Conservation (phyloP, 2,113 vertebrate genomes). For the Ochotona curzoniae region DNA sequence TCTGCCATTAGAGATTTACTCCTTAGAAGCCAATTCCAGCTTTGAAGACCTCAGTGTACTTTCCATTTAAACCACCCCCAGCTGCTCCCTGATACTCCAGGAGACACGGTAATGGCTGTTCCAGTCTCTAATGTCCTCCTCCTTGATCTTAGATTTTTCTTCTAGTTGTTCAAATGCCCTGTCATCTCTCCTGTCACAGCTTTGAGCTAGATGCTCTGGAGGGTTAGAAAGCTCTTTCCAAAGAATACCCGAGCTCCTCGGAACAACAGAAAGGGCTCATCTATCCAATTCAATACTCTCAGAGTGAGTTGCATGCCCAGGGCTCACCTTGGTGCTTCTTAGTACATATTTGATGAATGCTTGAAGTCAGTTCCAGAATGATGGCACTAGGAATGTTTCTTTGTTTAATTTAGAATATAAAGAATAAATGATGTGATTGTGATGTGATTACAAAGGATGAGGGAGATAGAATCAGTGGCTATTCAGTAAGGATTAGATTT, state of each 20-base stretch:
- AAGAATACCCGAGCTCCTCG: not conserved
- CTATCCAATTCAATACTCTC: not conserved
- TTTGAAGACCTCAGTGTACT: not conserved
- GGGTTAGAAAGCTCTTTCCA: not conserved
- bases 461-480: not conserved
- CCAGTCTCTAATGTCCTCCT: not conserved
- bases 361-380: not conserved
- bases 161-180: not conserved
- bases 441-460: not conserved
- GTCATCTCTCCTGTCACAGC: not conserved
- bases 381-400: not conserved
- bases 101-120: not conserved
- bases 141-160: not conserved
- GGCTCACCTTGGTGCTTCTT: not conserved
- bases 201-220: not conserved
- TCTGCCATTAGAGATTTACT: not conserved
- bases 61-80: not conserved
- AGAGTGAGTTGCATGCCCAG: not conserved
- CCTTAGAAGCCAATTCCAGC: not conserved
- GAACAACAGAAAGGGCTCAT: not conserved
- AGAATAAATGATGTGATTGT: not conserved
- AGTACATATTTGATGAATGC: not conserved
- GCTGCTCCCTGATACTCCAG: not conserved
- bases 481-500: not conserved
- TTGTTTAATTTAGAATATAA: not conserved